A percentile compares a stretch with the other conserved stretches of the same genome.
These are phyloP conservation scores for Spinibarbus caldwelli DNA, from an alignment of 2,797 vertebrate genomes.

Conservation along the genomic window DNA sequence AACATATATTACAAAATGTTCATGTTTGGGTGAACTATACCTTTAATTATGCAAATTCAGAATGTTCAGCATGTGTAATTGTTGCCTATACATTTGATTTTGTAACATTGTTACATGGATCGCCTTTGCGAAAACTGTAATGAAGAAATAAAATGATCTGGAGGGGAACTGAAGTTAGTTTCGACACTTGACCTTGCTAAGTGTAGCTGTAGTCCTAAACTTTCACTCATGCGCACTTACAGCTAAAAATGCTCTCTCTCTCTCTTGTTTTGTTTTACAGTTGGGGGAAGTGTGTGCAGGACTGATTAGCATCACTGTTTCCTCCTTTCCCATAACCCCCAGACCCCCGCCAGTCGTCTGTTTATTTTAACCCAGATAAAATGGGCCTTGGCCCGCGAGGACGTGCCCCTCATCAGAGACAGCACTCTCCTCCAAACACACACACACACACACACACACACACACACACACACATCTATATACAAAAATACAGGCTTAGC, in stretches of 20 bases:
- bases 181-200: slow-evolving; percentile 38
- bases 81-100: slow-evolving; percentile 21
- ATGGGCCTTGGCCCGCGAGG: slow-evolving; percentile 87
- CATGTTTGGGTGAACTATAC: background rate
- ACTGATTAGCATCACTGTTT: slow-evolving; percentile 99
- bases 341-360: slow-evolving; percentile 95
- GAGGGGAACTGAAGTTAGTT: slow-evolving; percentile 43
- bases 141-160: slow-evolving; percentile 47
- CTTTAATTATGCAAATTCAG: background rate
- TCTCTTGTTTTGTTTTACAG: slow-evolving; percentile 82
- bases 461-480: slow-evolving; percentile 60
- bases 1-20: background rate
- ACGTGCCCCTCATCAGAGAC: slow-evolving; percentile 80
- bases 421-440: slow-evolving; percentile 65
- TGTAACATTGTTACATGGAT: slow-evolving; percentile 5
- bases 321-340: slow-evolving; percentile 99
- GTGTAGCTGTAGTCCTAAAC: background rate
- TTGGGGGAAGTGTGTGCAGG: slow-evolving; percentile 93
- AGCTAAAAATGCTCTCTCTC: slow-evolving; percentile 31
- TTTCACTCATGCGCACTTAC: slow-evolving; percentile 33
- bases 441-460: too few relatives aligned
- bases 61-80: slow-evolving; percentile 7
- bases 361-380: slow-evolving; percentile 99
- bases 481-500: slow-evolving; percentile 56
- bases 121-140: slow-evolving; percentile 1